Evolutionary conservation across 2,888 invertebrate species (phyloP), one percentile per base, ranked within the genome.

Genomic region (Coenonympha arcania): DNA sequence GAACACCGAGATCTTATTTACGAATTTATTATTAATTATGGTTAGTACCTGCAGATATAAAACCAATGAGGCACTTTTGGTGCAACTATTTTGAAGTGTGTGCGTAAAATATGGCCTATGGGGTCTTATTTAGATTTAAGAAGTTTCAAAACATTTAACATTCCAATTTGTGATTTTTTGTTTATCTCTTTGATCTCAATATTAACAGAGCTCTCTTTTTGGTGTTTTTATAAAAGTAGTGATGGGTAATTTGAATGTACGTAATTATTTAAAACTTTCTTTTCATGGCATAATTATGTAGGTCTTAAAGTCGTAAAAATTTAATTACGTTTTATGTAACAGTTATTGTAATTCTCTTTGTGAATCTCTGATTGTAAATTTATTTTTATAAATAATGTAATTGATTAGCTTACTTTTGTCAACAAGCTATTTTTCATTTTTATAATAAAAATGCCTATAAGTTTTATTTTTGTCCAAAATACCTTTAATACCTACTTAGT

Each of bases 151-250:
- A 15, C 28, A 41, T 44, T 44, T 62, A 56, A 68, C 77, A 78
- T 78, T 78, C 76, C 76, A 37, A 55, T 61, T 57, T 63, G 61
- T 68, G 61, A 65, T 67, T 65, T 41, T 34, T 57, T 37, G 19
- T 45, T 46, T 20, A 4, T 11, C 20, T 36, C 31, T 33, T 44
- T n/a, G 36, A 37, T n/a, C 22, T 15, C 22, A 31, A 22, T 16
- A n/a, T n/a, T n/a, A n/a, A n/a, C 9, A 22, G 9, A 16, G 36
- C 6, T 33, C 4, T 37, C 18, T 18, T 40, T 24, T 6, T n/a
- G 4, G 1, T 22, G 5, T 46, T 28, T 28, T 19, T 18, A 41
- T 31, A 1, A 19, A 33, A 40, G 18, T 45, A 18, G 11, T 65
- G 64, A 34, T 16, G 24, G n/a, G 20, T 34, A 39, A 43, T 15